phyloP scores from a whole-genome alignment of 2,797 vertebrate species.

The Dromococcyx pavoninus region DNA sequence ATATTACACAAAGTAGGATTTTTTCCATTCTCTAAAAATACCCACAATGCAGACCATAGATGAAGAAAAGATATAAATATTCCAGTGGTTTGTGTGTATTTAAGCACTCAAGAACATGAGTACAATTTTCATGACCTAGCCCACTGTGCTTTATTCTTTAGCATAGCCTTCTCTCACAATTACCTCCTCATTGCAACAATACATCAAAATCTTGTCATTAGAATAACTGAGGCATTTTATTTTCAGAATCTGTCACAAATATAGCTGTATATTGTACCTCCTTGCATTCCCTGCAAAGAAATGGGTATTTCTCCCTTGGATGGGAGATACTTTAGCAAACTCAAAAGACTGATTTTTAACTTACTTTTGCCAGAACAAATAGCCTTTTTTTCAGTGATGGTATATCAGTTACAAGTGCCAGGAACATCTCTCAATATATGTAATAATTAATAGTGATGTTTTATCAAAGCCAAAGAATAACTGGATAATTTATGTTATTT shows the following conservation, averaged over 20 bases:
- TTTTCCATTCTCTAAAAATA: neutral
- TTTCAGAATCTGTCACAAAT: slow-evolving; percentile 10
- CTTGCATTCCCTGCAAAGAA: slow-evolving; percentile 26
- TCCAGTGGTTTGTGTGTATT: neutral
- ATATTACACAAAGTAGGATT: neutral
- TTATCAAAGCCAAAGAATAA: neutral
- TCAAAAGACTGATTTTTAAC: slow-evolving; percentile 32
- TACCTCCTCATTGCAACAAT: neutral
- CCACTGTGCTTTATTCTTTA: neutral
- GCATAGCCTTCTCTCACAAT: neutral
- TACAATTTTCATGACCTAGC: neutral
- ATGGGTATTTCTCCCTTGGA: neutral
- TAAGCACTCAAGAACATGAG: neutral
- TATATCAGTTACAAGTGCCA: neutral
- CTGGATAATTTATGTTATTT: neutral
- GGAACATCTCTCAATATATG: neutral
- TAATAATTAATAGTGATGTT: slow-evolving; percentile 15
- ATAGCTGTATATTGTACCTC: neutral
- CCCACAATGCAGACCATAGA: neutral
- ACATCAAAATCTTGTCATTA: neutral
- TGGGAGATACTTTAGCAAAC: neutral
- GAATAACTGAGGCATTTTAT: slow-evolving; percentile 43
- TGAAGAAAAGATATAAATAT: neutral
- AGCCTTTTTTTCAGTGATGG: neutral
- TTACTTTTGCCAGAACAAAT: neutral